Evolutionary conservation across 2,888 invertebrate genomes (phyloP).

Genomic region (Chaetogeoica ovagalla): DNA sequence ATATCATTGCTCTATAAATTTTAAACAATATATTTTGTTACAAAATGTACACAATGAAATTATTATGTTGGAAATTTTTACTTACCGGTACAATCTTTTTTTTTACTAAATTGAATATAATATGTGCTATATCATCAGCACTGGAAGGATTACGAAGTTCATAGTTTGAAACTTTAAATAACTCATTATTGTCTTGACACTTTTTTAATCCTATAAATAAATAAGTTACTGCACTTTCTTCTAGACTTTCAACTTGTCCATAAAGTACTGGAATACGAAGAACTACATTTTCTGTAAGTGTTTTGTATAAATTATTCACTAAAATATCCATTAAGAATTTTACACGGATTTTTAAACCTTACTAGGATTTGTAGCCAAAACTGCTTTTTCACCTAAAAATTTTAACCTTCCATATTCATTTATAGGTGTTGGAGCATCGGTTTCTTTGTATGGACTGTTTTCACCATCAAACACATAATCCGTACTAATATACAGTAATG

Average conservation of each 20-base stretch:
- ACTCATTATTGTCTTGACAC: conserved; percentile 48
- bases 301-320: neutral
- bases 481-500: conserved; percentile 63
- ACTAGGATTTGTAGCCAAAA: conserved; percentile 25
- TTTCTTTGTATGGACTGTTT: conserved; percentile 61
- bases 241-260: conserved; percentile 61
- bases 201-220: conserved; percentile 58
- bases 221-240: conserved; percentile 59
- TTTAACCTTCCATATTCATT: conserved; percentile 63
- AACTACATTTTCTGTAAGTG: conserved; percentile 59
- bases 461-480: conserved; percentile 65
- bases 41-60: neutral
- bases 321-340: neutral
- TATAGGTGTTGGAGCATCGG: conserved; percentile 60
- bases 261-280: conserved; percentile 63
- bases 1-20: conserved; percentile 55
- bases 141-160: conserved; percentile 62
- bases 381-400: conserved; percentile 61
- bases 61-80: neutral
- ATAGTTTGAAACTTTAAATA: conserved; percentile 59
- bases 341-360: neutral
- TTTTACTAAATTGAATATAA: conserved; percentile 59
- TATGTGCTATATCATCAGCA: conserved; percentile 60
- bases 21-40: conserved; percentile 8
- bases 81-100: conserved; percentile 55